Conservation (phyloP, 2,797 vertebrate genomes). For the Ficedula albicollis region DNA sequence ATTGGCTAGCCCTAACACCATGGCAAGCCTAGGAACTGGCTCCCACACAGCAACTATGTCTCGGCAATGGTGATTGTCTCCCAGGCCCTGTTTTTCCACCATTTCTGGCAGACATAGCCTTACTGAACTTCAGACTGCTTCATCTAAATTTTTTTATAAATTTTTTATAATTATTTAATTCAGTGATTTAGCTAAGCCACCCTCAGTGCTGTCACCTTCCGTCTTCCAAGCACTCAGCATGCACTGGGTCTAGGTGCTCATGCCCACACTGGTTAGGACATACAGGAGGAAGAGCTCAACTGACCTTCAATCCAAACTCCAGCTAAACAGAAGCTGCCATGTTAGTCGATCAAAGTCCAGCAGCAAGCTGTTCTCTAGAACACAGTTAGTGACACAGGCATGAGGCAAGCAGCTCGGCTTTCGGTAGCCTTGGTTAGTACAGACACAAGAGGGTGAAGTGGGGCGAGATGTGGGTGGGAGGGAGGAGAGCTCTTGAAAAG, state of each 20-base stretch:
- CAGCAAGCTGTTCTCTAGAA: neutral
- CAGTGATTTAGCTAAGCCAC: neutral
- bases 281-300: neutral
- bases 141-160: neutral
- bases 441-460: neutral
- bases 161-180: neutral
- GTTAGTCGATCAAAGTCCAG: neutral
- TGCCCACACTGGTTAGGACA: neutral
- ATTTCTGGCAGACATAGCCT: neutral
- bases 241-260: neutral
- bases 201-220: neutral
- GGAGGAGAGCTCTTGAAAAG: constrained; percentile 31
- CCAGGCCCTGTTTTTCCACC: neutral
- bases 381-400: constrained; percentile 19
- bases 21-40: neutral
- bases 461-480: neutral
- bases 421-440: neutral
- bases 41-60: neutral
- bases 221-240: neutral
- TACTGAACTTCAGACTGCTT: neutral
- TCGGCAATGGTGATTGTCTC: neutral
- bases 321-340: neutral
- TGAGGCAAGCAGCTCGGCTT: neutral
- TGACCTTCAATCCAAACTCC: neutral
- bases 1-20: neutral